Conservation (phyloP, 2,113 vertebrate species). For the Nannobrachium achirus region DNA sequence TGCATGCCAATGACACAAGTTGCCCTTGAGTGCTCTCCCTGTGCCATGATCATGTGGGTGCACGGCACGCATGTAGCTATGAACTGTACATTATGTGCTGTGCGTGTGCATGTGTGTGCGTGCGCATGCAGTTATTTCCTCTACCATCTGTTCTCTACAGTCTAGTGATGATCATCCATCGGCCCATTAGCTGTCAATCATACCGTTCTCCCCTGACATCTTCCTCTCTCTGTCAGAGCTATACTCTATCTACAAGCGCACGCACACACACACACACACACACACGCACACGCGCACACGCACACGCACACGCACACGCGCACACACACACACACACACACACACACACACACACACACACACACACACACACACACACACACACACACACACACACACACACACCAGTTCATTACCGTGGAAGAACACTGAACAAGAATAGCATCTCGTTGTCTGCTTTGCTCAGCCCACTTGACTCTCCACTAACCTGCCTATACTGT, state of each 20-base stretch:
- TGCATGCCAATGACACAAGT: constrained; percentile 47
- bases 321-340: background rate
- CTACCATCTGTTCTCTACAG: constrained; percentile 59
- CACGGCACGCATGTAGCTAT: background rate
- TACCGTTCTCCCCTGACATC: constrained; percentile 44
- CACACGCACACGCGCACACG: no score
- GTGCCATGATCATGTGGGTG: constrained; percentile 14
- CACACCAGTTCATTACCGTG: background rate
- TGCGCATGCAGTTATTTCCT: constrained; percentile 29
- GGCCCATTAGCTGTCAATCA: constrained; percentile 65
- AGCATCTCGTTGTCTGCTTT: background rate
- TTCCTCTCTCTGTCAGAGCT: constrained; percentile 7
- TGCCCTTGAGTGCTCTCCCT: constrained; percentile 56
- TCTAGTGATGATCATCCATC: constrained; percentile 51
- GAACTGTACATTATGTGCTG: background rate
- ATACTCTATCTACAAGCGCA: no score
- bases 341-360: background rate
- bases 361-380: background rate
- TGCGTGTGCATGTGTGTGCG: background rate
- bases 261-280: no score
- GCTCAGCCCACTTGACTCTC: background rate
- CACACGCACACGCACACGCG: no score
- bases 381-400: background rate
- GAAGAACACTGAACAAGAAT: constrained; percentile 2
- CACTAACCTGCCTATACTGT: no score